Evolutionary conservation across 1,140 invertebrate genomes (phyloP), one percentile per base, ranked within the genome.

Genomic region (Drosophila pseudoobscura): DNA sequence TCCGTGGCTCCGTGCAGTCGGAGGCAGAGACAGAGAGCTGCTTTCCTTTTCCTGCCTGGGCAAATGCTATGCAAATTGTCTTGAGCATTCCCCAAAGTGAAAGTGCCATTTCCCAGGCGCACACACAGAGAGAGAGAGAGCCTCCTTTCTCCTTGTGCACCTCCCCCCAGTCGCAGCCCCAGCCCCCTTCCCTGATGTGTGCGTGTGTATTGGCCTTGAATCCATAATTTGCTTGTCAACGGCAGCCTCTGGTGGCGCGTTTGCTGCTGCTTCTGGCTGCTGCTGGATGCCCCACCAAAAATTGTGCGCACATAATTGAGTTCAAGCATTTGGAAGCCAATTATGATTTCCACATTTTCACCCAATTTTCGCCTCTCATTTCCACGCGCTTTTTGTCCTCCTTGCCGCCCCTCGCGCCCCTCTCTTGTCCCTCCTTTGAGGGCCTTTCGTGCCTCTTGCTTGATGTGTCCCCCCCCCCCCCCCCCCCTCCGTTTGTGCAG

Each of bases 291-390:
- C 9, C 35, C 35, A 4, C 83, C 78, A 60, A 84, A 77, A 87
- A 80, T 76, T 84, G 74, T 88, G 78, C 66, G 66, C 75, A 83
- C 84, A 83, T 88, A 88, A 88, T 88, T 88, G 78, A 88, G 83
- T 88, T 88, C 68, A 88, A 88, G 83, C 83, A 88, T 88, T 88
- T 79, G 84, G 71, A 88, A 88, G 83, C 84, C 83, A 88, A 88
- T 88, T 88, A 88, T 88, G 79, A 88, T 83, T 79, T 88, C 49
- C 79, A 76, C 78, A 80, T 87, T 87, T 72, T 75, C 74, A 57
- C 57, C 54, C 9, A 15, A 3, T 29, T 22, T 53, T 35, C 52
- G 45, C 46, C 20, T 52, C 54, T 35, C 45, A 9, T 39, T 39
- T 13, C 35, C 35, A 39, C 11, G 35, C 11, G 35, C 35, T 39